Base-by-base conservation (phyloP, 2,797 vertebrate genomes). In the Acanthis flammea region DNA sequence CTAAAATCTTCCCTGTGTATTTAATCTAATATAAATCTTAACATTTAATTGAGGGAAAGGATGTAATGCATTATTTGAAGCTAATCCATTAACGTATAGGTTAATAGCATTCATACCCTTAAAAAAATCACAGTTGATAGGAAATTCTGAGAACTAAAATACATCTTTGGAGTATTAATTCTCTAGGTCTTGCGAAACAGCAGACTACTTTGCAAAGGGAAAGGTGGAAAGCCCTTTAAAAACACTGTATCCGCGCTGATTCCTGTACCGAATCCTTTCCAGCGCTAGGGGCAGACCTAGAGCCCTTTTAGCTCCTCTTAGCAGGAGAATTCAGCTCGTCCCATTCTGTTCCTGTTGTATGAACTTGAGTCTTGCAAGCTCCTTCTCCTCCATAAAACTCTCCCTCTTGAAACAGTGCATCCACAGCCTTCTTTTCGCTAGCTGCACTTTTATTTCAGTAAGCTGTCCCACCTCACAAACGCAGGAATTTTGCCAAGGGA, bases 1-100 rank as follows among this genome's bases (percentile, higher is more conserved):
- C 35, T n/a, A 53, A 92, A 88, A 60, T 55, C 18, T 84, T 86
- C 81, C 55, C 57, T 35, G 51, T 55, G 19, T 60, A 60, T 78
- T 88, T 91, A 65, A 83, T 83, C 68, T 60, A 73, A 91, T 72
- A 84, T 77, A 89, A 86, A 92, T 78, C 16, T 61, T 72, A 53
- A 86, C 70, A 54, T 57, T 72, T 48, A 50, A 51, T 47, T n/a
- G 57, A 90, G 39, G 63, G 45, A 67, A 88, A 71, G 54, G 35
- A 73, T 39, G 25, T 53, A 62, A 77, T 86, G 12, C 9, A 41
- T 88, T 83, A 78, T 88, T 91, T 86, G 86, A 85, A 88, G 48
- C 14, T 47, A 39, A 65, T 60, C 50, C 42, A 68, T 81, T 88
- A 90, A 80, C 60, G 33, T 65, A 28, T 28, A 33, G 62, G 47